Conservation (phyloP, 2,888 invertebrate genomes). For the Pheosia gnoma region DNA sequence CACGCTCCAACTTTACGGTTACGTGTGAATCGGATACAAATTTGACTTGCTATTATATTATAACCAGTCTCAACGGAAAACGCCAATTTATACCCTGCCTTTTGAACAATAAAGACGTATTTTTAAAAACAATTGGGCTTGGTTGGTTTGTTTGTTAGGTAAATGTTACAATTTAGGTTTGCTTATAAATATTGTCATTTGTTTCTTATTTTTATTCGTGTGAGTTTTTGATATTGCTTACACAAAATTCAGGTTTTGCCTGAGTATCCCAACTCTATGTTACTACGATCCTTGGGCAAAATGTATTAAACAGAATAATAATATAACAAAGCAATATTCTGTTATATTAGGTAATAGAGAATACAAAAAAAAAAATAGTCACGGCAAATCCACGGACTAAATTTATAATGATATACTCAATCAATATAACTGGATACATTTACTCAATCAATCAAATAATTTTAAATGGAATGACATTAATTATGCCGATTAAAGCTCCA, state of each 20-base stretch:
- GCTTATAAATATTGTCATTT: neutral
- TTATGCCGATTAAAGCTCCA: slow-evolving; percentile 13
- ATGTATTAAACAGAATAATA: neutral
- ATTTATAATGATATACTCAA: neutral
- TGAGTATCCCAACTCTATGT: neutral
- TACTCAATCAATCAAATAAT: slow-evolving; percentile 16
- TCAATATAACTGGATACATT: neutral
- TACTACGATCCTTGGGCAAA: neutral
- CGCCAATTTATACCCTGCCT: neutral
- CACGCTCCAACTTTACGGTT: slow-evolving; percentile 22
- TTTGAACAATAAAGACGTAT: neutral
- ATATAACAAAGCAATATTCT: too few relatives aligned
- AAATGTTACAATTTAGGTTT: neutral
- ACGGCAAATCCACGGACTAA: neutral
- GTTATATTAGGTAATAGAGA: too few relatives aligned
- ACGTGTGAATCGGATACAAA: slow-evolving; percentile 14
- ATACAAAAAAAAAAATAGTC: neutral
- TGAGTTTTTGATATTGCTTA: slow-evolving; percentile 13
- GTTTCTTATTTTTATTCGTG: slow-evolving; percentile 10
- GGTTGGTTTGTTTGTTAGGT: neutral
- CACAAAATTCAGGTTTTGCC: neutral
- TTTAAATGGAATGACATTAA: slow-evolving; percentile 17
- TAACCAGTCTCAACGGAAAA: neutral
- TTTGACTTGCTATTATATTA: neutral
- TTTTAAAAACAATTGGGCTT: neutral